Evolutionary conservation across 2,888 invertebrate species (phyloP).

Genomic region (Watsonalla cultraria): DNA sequence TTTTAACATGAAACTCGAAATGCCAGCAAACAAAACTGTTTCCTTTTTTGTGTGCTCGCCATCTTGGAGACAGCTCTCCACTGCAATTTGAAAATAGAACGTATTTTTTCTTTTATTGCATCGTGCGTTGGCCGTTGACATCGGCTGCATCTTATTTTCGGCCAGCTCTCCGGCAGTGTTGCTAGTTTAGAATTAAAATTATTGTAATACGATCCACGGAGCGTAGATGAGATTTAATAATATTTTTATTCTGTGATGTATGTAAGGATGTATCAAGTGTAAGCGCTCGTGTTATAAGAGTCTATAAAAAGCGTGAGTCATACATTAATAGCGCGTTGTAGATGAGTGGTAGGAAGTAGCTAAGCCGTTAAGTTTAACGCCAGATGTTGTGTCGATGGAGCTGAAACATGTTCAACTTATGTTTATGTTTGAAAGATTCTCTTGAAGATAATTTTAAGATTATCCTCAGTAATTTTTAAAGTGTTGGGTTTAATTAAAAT

Average conservation of each 20-base stretch:
- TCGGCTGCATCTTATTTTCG: constrained; percentile 67
- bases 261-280: not conserved
- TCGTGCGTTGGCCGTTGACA: constrained; percentile 65
- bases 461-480: too few species aligned
- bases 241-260: not conserved
- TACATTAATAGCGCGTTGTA: not conserved
- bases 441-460: not conserved
- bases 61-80: constrained; percentile 41
- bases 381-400: constrained; percentile 1
- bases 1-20: constrained; percentile 7
- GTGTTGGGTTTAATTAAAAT: too few species aligned
- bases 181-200: constrained; percentile 52
- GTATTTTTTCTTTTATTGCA: constrained; percentile 61
- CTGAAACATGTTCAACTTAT: not conserved
- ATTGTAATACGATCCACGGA: constrained; percentile 36
- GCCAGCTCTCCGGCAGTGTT: constrained; percentile 59
- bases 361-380: not conserved
- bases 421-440: not conserved
- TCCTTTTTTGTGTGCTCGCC: constrained; percentile 46
- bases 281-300: not conserved
- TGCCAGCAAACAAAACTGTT: constrained; percentile 30
- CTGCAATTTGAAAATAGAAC: constrained; percentile 72
- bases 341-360: constrained; percentile 1
- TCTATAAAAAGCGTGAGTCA: not conserved
- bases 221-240: not conserved